These are phyloP conservation scores for Gari tellinella DNA, from an alignment of 2,888 invertebrate species.

Conservation along the genomic window DNA sequence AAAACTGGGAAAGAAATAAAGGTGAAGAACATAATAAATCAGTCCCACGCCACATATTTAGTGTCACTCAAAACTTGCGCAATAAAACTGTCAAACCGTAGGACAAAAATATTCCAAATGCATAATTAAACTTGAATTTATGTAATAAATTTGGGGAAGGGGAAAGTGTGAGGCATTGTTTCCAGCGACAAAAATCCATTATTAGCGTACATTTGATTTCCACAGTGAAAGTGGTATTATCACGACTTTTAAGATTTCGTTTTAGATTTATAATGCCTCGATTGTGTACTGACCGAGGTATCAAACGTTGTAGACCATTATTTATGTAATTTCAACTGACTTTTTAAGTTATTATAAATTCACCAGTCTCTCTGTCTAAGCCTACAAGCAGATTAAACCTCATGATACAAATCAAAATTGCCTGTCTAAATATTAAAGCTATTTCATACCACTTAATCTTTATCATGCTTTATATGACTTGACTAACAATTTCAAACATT, in stretches of 20 bases:
- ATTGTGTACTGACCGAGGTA: neutral
- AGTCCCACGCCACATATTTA: conserved; percentile 20
- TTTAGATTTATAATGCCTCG: neutral
- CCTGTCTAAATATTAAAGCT: no score
- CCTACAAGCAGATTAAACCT: no score
- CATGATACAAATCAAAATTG: no score
- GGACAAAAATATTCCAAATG: conserved; percentile 16
- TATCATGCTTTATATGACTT: no score
- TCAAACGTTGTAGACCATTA: no score
- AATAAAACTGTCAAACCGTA: conserved; percentile 49
- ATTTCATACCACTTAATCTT: no score
- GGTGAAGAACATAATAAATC: conserved; percentile 8
- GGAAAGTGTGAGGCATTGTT: conserved; percentile 34
- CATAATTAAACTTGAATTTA: conserved; percentile 47
- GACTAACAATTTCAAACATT: no score
- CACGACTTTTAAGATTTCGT: conserved; percentile 1
- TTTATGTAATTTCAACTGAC: no score
- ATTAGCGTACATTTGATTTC: conserved; percentile 35
- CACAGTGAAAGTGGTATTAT: conserved; percentile 37
- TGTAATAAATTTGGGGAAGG: conserved; percentile 35
- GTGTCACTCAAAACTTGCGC: conserved; percentile 22
- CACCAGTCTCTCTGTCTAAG: no score
- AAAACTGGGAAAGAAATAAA: conserved; percentile 14
- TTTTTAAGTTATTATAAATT: no score
- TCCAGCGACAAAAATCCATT: conserved; percentile 29